Conservation (phyloP, 1,140 invertebrate species). For the Zaprionus davidi region DNA sequence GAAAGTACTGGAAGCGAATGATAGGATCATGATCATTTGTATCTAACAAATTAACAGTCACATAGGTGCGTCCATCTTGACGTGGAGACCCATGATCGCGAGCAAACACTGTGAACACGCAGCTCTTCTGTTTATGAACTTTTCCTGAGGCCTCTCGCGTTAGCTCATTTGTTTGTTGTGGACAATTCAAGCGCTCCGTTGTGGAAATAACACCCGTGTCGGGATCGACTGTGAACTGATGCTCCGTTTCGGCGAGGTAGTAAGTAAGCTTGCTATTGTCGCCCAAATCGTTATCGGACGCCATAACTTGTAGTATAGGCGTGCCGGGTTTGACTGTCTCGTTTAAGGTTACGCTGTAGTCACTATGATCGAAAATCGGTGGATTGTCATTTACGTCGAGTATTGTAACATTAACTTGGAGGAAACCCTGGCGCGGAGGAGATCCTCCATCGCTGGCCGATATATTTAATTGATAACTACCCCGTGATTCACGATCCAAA, state of each 20-base stretch:
- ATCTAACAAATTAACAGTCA: conserved; percentile 96
- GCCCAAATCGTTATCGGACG: conserved; percentile 95
- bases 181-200: conserved; percentile 90
- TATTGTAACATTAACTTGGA: conserved; percentile 95
- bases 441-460: conserved; percentile 94
- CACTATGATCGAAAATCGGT: conserved; percentile 96
- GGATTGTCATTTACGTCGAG: conserved; percentile 98
- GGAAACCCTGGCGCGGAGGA: conserved; percentile 92
- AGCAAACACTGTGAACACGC: conserved; percentile 97
- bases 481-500: conserved; percentile 93
- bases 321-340: conserved; percentile 96
- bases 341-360: conserved; percentile 95
- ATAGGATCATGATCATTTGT: conserved; percentile 97
- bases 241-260: conserved; percentile 92
- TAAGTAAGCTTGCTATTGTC: conserved; percentile 97
- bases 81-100: conserved; percentile 95
- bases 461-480: conserved; percentile 94
- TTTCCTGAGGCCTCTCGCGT: conserved; percentile 65
- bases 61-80: conserved; percentile 96
- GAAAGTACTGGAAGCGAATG: conserved; percentile 95
- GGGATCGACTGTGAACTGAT: conserved; percentile 94
- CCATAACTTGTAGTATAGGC: conserved; percentile 93
- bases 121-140: conserved; percentile 90
- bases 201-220: conserved; percentile 94
- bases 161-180: conserved; percentile 82